Base-by-base conservation (phyloP, 2,888 invertebrate genomes). In the Trachelus iudaicus region DNA sequence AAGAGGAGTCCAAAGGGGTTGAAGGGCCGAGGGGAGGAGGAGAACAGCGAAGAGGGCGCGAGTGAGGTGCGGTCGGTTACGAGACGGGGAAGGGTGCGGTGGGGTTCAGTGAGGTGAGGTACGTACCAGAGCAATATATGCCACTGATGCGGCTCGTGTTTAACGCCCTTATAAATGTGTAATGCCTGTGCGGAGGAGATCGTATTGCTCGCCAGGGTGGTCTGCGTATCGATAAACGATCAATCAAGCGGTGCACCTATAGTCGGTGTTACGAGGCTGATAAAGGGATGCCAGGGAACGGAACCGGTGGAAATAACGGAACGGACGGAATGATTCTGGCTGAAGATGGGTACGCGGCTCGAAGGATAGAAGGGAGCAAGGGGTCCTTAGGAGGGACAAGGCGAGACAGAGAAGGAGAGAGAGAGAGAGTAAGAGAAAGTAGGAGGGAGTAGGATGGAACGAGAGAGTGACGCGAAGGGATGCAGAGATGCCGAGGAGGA, bases 201-300 rank as follows among this genome's bases (percentile, higher is more conserved):
- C 73, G 75, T 78, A 79, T 82, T 83, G 79, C 84, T 84, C 81
- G 82, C 81, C 85, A 79, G 80, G 82, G 83, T 81, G 83, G 84
- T 80, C 84, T 75, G 85, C 83, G 87, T 89, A 89, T 90, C 89
- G 89, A 88, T 89, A 89, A 90, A 88, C 89, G 90, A 90, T 90
- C 89, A 89, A 89, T 90, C 89, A 89, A 86, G 83, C 81, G 81
- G 83, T 86, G 87, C 88, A 87, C 87, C 87, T 87, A 86, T 83
- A 87, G 84, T 84, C 81, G 83, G 73, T 79, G 82, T 31, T 34
- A 34, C 31, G 31, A 34, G 71, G 31, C 33, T 71, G 71, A 34
- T 71, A 33, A 34, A 71, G 71, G 71, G 33, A 34, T 34, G 71
- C 33, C 34, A 71, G 31, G 71, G 71, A 34, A 71, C 31, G 71